phyloP scores from a whole-genome alignment of 2,113 vertebrate species.

The Neolamprologus kungweensis region DNA sequence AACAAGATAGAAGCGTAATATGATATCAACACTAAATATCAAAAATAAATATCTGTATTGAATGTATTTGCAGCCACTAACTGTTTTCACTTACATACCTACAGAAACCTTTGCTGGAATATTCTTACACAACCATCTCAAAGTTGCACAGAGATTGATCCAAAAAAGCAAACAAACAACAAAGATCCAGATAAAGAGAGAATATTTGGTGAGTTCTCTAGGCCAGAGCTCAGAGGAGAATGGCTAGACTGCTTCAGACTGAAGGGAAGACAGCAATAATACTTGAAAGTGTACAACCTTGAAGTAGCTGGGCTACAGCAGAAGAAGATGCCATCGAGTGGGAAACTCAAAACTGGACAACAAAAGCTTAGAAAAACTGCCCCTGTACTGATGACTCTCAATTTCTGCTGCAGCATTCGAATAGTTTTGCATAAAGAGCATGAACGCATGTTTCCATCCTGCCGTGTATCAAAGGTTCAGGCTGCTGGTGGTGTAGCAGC shows the following conservation, averaged over 20 bases:
- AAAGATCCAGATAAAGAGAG: neutral
- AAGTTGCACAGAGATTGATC: neutral
- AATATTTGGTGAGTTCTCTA: neutral
- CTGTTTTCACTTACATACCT: neutral
- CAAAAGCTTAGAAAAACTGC: neutral
- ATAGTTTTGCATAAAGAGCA: neutral
- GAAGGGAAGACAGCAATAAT: neutral
- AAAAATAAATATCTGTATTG: neutral
- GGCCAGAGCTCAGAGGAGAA: neutral
- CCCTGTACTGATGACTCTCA: neutral
- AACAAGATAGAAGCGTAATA: neutral
- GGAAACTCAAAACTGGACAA: neutral
- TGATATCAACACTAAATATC: neutral
- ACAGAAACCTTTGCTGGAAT: neutral
- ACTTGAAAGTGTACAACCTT: neutral
- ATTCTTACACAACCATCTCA: neutral
- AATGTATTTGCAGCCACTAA: neutral
- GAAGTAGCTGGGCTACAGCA: neutral
- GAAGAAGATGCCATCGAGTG: neutral
- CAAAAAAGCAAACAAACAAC: neutral
- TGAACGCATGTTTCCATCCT: neutral
- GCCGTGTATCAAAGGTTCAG: neutral
- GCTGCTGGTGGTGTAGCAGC: neutral
- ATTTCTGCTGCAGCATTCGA: neutral
- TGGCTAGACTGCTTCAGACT: neutral